Percentiles rank a stretch among this genome's conserved stretches.
Evolutionary conservation across 2,888 invertebrate species (phyloP).

Genomic region (Congeria kusceri): DNA sequence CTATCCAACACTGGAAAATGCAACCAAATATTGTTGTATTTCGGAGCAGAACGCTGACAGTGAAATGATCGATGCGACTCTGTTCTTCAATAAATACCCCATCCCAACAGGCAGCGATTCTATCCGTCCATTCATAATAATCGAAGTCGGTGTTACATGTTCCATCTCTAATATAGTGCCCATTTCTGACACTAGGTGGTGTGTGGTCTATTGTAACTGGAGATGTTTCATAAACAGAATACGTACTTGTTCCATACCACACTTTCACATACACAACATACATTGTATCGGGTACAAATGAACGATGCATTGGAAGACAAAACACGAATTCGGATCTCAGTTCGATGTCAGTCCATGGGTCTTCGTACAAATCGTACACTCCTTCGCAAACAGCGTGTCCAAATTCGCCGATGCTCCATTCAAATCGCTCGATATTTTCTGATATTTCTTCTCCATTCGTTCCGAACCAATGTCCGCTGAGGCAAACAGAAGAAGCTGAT

Average conservation of each 20-base stretch:
- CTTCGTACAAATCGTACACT: slow-evolving; percentile 51
- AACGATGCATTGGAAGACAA: slow-evolving; percentile 50
- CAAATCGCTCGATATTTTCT: slow-evolving; percentile 34
- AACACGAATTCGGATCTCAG: slow-evolving; percentile 26
- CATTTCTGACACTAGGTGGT: slow-evolving; percentile 56
- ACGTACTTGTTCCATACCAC: slow-evolving; percentile 53
- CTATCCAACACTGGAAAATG: no score
- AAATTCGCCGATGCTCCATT: slow-evolving; percentile 61
- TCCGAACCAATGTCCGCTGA: slow-evolving; percentile 40
- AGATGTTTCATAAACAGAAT: slow-evolving; percentile 38
- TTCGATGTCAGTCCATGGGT: slow-evolving; percentile 63
- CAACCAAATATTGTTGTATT: no score
- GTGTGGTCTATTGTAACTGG: slow-evolving; percentile 62
- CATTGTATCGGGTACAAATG: slow-evolving; percentile 31
- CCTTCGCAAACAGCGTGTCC: slow-evolving; percentile 43
- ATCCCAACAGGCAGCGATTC: slow-evolving; percentile 65
- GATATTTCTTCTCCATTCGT: background rate
- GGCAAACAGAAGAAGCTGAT: slow-evolving; percentile 44
- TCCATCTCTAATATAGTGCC: slow-evolving; percentile 59
- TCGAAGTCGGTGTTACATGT: slow-evolving; percentile 64
- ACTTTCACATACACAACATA: slow-evolving; percentile 56
- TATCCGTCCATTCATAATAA: slow-evolving; percentile 51
- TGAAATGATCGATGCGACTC: slow-evolving; percentile 29
- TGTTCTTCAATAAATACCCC: slow-evolving; percentile 54
- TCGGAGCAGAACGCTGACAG: no score